A percentile compares a stretch with the other conserved stretches of the same genome.
phyloP scores from a whole-genome alignment of 2,888 invertebrate species.

The Myathropa florea region DNA sequence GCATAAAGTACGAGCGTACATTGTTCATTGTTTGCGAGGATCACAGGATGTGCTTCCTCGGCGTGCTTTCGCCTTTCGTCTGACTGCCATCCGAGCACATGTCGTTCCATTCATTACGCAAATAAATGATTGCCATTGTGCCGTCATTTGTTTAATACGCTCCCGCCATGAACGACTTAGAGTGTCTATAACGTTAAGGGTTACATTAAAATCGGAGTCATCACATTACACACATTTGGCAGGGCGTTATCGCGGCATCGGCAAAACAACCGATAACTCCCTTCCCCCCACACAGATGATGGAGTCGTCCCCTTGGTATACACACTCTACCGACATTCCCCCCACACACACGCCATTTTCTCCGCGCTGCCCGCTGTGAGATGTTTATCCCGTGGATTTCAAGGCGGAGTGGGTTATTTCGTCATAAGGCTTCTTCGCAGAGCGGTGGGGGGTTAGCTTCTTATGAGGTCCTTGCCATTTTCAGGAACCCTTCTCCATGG shows the following conservation, averaged over 20 bases:
- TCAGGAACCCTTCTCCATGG: constrained; percentile 12
- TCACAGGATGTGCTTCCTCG: no score
- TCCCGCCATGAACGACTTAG: neutral
- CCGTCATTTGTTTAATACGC: constrained; percentile 28
- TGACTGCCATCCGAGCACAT: constrained; percentile 4
- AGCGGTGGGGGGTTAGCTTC: constrained; percentile 13
- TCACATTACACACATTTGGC: constrained; percentile 5
- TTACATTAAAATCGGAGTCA: constrained; percentile 45
- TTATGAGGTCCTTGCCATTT: constrained; percentile 55
- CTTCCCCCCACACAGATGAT: neutral
- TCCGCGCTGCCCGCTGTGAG: constrained; percentile 3
- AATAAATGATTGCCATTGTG: neutral
- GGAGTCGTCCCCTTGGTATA: neutral
- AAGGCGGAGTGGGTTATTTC: constrained; percentile 28
- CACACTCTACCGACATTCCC: neutral
- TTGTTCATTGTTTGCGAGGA: neutral
- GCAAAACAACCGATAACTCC: constrained; percentile 3
- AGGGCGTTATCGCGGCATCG: constrained; percentile 33
- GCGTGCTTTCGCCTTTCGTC: no score
- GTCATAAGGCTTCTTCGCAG: constrained; percentile 25
- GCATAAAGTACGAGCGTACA: neutral
- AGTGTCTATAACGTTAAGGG: constrained; percentile 17
- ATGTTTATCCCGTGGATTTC: constrained; percentile 55
- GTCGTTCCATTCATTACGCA: constrained; percentile 16
- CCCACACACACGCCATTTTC: neutral